These are phyloP conservation scores for Luidia sarsii DNA, from an alignment of 53 echinoderm and acorn worm genomes.

Conservation along the genomic window DNA sequence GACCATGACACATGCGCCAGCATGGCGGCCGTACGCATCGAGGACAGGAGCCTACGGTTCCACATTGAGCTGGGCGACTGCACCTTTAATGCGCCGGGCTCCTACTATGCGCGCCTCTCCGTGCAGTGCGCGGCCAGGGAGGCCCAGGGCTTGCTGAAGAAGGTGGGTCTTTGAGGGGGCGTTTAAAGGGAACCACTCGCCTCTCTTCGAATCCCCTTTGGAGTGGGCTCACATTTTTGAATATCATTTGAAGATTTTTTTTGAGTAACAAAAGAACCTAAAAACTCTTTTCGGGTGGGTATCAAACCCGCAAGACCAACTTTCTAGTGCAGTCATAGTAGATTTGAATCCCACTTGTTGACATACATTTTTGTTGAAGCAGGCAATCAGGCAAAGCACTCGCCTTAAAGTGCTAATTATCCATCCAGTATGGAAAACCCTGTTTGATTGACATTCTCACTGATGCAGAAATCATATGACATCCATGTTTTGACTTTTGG, in stretches of 20 bases:
- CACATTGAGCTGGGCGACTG: slow-evolving; percentile 18
- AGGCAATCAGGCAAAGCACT: too few relatives aligned
- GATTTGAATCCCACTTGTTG: too few relatives aligned
- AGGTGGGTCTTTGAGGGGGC: slow-evolving; percentile 1
- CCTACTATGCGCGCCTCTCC: slow-evolving; percentile 28
- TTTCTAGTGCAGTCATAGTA: too few relatives aligned
- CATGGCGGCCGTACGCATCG: neutral
- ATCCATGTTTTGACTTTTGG: neutral
- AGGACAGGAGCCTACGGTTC: slow-evolving; percentile 11
- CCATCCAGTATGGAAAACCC: too few relatives aligned
- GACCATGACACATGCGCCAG: neutral
- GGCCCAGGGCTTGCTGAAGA: slow-evolving; percentile 18
- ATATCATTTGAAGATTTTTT: neutral
- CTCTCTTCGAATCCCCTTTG: neutral
- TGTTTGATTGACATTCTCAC: too few relatives aligned
- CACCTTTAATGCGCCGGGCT: slow-evolving; percentile 25
- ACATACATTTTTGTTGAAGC: too few relatives aligned
- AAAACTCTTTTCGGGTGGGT: too few relatives aligned
- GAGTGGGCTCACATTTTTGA: neutral
- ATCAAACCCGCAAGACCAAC: too few relatives aligned
- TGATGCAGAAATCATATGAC: too few relatives aligned
- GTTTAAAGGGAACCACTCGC: neutral
- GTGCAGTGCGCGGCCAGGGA: slow-evolving; percentile 19
- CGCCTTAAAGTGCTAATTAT: too few relatives aligned
- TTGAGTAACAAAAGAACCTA: too few relatives aligned